phyloP scores from a whole-genome alignment of 1,140 invertebrate genomes.

The Doryteuthis pealeii region DNA sequence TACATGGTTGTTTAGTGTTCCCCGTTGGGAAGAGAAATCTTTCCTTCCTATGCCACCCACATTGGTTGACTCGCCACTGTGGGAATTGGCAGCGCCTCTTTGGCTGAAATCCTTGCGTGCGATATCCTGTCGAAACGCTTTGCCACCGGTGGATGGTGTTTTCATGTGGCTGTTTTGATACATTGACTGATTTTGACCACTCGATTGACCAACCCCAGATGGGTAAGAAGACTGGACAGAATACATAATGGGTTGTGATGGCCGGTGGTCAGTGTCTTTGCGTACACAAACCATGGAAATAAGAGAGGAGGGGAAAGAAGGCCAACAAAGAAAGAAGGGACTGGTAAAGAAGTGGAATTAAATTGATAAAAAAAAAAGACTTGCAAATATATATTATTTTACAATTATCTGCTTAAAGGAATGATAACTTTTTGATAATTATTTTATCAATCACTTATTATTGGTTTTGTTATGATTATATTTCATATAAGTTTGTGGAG shows the following conservation, averaged over 20 bases:
- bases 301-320: too few relatives aligned
- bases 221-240: conserved; percentile 2
- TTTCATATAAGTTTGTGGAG: too few relatives aligned
- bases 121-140: not conserved
- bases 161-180: not conserved
- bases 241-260: not conserved
- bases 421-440: too few relatives aligned
- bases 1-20: not conserved
- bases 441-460: too few relatives aligned
- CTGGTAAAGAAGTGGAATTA: too few relatives aligned
- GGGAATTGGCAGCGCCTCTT: not conserved
- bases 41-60: not conserved
- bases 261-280: too few relatives aligned
- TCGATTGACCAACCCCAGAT: not conserved
- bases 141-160: not conserved
- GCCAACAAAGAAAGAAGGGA: too few relatives aligned
- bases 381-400: too few relatives aligned
- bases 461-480: too few relatives aligned
- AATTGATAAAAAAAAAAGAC: too few relatives aligned
- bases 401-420: too few relatives aligned
- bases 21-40: not conserved
- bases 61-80: not conserved
- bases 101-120: not conserved
- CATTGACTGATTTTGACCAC: not conserved
- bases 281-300: too few relatives aligned